Evolutionary conservation across 2,797 vertebrate genomes (phyloP), one percentile per base, ranked within the genome.

Genomic region (Scolopax rusticola): DNA sequence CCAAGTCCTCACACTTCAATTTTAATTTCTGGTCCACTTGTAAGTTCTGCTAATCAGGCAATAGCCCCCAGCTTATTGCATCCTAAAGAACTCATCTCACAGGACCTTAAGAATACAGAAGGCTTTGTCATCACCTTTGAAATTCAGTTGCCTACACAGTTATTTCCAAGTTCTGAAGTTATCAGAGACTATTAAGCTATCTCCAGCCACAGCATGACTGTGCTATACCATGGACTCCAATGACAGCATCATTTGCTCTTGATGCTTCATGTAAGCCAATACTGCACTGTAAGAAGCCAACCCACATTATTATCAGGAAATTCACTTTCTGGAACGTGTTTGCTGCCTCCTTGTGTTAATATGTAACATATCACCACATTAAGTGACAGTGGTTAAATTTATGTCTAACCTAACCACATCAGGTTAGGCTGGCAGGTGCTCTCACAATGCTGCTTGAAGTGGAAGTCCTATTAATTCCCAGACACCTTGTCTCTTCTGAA

Each of bases 241-340:
- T 7, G 8, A 57, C 14, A 33, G 4, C 19, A 33, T 48, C 47
- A 53, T 30, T 68, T 64, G 25, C 36, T 45, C 67, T 23, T 20
- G 30, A 48, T 12, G 6, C 15, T 41, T 63, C 54, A 36, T 0
- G 0, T 7, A 11, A 11, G 30, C 41, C 51, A n/a, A 21, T 1
- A 27, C 8, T 11, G 18, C 17, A 12, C 53, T 19, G 21, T 0
- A 6, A 75, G 36, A 80, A 81, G 41, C 9, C 33, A 33, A 8
- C 15, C 33, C 21, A 57, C 2, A 6, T 25, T 57, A 69, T 24
- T 63, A 40, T 4, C 21, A 20, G 15, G 27, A 84, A 69, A 38
- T 16, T 71, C n/a, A 45, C 48, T 33, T 63, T 12, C 20, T 25
- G 7, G n/a, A 79, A 77, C 28, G 48, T 60, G 19, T 40, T 56